These are phyloP conservation scores for Antechinus stuartii DNA, from an alignment of 2,113 vertebrate species.

Conservation along the genomic window DNA sequence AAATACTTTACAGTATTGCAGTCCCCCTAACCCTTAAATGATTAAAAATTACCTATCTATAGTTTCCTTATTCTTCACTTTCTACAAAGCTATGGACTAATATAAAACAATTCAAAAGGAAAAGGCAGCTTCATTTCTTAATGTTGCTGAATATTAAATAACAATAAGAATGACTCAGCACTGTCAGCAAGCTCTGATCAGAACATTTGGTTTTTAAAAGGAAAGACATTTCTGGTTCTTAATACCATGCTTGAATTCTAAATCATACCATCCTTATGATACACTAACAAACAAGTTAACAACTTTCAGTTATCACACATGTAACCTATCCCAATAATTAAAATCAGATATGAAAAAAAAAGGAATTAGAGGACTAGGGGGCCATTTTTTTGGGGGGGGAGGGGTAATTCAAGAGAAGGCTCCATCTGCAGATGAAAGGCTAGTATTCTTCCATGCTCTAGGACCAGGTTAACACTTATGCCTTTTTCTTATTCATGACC, in stretches of 20 bases:
- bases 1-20: not conserved
- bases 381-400: not conserved
- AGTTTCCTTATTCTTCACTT: not conserved
- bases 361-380: not conserved
- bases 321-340: not conserved
- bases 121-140: not conserved
- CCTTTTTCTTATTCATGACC: not conserved
- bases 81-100: not conserved
- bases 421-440: not conserved
- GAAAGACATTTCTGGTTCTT: slow-evolving; percentile 40
- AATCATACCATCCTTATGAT: not conserved
- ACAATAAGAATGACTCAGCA: not conserved
- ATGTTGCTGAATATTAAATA: not conserved
- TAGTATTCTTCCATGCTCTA: not conserved
- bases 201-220: not conserved
- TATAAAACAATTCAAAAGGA: not conserved
- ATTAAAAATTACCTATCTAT: not conserved
- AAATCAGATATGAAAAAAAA: not conserved
- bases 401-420: not conserved
- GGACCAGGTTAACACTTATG: not conserved
- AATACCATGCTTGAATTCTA: not conserved
- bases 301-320: not conserved
- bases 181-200: not conserved
- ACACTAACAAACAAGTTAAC: not conserved
- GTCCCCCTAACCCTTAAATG: not conserved